phyloP scores from a whole-genome alignment of 2,113 vertebrate species.

The Morphnarchus princeps region DNA sequence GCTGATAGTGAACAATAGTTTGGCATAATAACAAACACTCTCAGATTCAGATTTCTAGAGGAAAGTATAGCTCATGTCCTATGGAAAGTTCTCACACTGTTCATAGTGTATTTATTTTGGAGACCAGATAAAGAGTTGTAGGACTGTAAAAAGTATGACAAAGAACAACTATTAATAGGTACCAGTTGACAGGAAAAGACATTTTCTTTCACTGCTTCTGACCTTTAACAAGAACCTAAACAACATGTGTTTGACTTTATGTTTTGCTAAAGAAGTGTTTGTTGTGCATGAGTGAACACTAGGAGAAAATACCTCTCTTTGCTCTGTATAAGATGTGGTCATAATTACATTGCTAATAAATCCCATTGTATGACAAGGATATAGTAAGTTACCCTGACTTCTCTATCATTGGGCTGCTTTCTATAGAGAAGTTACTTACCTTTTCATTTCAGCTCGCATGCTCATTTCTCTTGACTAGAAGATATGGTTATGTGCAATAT shows the following conservation, averaged over 20 bases:
- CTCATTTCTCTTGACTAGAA: neutral
- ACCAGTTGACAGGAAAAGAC: neutral
- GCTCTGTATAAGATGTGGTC: neutral
- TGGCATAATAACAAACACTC: neutral
- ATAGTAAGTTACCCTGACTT: neutral
- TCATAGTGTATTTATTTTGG: neutral
- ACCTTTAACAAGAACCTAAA: neutral
- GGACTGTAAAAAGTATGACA: neutral
- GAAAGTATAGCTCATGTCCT: neutral
- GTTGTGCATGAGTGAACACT: neutral
- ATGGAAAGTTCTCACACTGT: neutral
- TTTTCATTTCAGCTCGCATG: neutral
- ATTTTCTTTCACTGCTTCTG: constrained; percentile 5
- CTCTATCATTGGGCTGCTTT: neutral
- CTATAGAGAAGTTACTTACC: neutral
- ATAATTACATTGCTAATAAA: neutral
- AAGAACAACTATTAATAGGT: neutral
- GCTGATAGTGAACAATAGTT: neutral
- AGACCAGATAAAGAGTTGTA: neutral
- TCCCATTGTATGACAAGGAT: neutral
- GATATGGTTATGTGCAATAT: rapidly evolving
- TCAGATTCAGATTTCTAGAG: neutral
- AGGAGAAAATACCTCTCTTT: neutral
- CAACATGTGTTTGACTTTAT: neutral
- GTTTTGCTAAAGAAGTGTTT: neutral